These are phyloP conservation scores for Papilio aristodemus DNA, from an alignment of 1,140 invertebrate genomes.

Conservation along the genomic window DNA sequence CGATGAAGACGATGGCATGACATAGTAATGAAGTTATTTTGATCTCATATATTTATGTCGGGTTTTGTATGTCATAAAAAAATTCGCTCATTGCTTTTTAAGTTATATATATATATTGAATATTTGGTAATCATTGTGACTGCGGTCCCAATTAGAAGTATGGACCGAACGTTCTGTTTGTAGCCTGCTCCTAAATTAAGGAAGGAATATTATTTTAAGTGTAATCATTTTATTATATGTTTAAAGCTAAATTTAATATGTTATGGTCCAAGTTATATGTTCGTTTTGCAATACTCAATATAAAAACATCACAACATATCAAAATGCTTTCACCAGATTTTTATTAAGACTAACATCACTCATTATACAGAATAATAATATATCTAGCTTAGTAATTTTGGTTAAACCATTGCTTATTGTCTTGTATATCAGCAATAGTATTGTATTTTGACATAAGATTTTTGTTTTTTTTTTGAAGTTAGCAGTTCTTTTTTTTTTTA, in stretches of 20 bases:
- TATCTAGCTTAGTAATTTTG: no score
- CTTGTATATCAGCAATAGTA: no score
- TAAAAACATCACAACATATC: no score
- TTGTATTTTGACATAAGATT: no score
- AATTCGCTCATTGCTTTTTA: conserved; percentile 63
- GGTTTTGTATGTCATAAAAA: conserved; percentile 65
- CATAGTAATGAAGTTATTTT: conserved; percentile 59
- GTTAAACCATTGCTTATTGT: no score
- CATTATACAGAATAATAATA: no score
- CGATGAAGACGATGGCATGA: no score
- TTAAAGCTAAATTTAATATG: conserved; percentile 2
- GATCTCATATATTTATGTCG: conserved; percentile 75
- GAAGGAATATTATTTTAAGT: conserved; percentile 18
- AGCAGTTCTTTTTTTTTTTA: no score
- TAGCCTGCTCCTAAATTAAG: conserved; percentile 13
- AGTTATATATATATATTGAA: conserved; percentile 49
- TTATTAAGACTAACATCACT: no score
- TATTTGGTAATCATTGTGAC: conserved; percentile 40
- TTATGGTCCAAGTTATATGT: conserved; percentile 3
- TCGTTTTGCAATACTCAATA: no score
- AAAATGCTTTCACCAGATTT: no score
- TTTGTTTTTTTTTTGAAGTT: no score
- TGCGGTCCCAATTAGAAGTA: conserved; percentile 39
- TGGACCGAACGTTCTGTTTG: conserved; percentile 12
- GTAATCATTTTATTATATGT: conserved; percentile 31